Percentiles rank a stretch among this genome's conserved stretches.
Conservation (phyloP, 2,888 invertebrate species). For the Ornithoptera priamus region DNA sequence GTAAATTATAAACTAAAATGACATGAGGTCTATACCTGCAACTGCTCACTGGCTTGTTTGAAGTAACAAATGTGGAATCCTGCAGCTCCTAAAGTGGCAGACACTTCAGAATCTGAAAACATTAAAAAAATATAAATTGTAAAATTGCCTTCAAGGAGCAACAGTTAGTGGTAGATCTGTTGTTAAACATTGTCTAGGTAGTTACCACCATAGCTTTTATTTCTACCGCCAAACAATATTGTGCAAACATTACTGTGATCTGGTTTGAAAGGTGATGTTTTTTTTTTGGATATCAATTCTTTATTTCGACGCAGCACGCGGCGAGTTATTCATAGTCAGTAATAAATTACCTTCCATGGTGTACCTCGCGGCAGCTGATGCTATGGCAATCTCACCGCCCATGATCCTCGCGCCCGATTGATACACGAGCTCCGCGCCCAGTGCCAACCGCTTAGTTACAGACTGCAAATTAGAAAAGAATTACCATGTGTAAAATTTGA, state of each 20-base stretch:
- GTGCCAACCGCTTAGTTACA: slow-evolving; percentile 88
- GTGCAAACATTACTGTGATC: too few species aligned
- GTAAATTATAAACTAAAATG: too few species aligned
- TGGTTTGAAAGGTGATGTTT: too few species aligned
- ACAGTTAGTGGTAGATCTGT: too few species aligned
- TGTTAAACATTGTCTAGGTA: too few species aligned
- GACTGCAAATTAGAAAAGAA: slow-evolving; percentile 62
- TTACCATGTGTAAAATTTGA: too few species aligned
- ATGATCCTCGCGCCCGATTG: slow-evolving; percentile 94
- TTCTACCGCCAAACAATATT: too few species aligned
- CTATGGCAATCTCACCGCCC: slow-evolving; percentile 92
- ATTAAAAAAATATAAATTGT: not conserved
- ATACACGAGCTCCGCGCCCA: slow-evolving; percentile 96
- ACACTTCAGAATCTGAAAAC: slow-evolving; percentile 81
- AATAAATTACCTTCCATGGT: slow-evolving; percentile 77
- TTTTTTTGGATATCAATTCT: too few species aligned
- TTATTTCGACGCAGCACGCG: too few species aligned
- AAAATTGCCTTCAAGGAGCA: too few species aligned
- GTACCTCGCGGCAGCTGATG: slow-evolving; percentile 92
- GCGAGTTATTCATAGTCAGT: too few species aligned
- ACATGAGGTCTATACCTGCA: slow-evolving; percentile 67
- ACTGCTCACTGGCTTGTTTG: slow-evolving; percentile 94
- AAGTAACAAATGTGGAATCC: slow-evolving; percentile 95
- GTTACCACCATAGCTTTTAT: too few species aligned
- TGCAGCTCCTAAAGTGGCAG: slow-evolving; percentile 87